These are phyloP conservation scores for Asobara japonica DNA, from an alignment of 1,140 invertebrate genomes.

Conservation along the genomic window DNA sequence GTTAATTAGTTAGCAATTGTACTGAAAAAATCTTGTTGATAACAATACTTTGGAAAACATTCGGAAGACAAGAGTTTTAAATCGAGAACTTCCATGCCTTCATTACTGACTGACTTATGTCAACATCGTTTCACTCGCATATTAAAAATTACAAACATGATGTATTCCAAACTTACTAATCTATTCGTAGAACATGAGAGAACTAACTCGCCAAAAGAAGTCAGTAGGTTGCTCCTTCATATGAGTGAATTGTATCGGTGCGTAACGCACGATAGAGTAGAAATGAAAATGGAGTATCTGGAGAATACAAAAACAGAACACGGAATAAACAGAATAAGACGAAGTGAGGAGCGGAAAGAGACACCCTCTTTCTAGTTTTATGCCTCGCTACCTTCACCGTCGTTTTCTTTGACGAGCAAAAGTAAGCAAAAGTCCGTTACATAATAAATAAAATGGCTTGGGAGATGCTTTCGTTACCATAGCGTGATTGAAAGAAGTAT, in stretches of 20 bases:
- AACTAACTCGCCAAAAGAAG: not conserved
- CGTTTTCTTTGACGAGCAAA: conserved; percentile 54
- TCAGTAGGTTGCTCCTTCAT: not conserved
- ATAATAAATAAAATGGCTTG: conserved; percentile 48
- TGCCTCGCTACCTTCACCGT: conserved; percentile 51
- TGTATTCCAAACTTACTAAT: too few species aligned
- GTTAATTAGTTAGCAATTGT: too few species aligned
- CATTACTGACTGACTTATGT: too few species aligned
- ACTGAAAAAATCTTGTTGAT: too few species aligned
- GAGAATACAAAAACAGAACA: not conserved
- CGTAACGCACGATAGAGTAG: not conserved
- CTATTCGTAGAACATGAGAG: not conserved
- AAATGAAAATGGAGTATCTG: conserved; percentile 4
- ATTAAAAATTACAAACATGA: too few species aligned
- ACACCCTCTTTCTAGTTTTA: conserved; percentile 42
- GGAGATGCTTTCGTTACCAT: conserved; percentile 44
- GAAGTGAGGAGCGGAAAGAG: conserved; percentile 11
- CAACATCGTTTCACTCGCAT: too few species aligned
- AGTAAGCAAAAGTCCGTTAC: conserved; percentile 55
- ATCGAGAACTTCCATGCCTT: too few species aligned
- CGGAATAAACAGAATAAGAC: not conserved
- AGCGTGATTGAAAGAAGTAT: conserved; percentile 19
- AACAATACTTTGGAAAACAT: too few species aligned
- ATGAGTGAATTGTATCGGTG: not conserved
- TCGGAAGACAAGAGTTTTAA: too few species aligned